Conservation (phyloP, 2,888 invertebrate genomes). For the Orgyia antiqua region DNA sequence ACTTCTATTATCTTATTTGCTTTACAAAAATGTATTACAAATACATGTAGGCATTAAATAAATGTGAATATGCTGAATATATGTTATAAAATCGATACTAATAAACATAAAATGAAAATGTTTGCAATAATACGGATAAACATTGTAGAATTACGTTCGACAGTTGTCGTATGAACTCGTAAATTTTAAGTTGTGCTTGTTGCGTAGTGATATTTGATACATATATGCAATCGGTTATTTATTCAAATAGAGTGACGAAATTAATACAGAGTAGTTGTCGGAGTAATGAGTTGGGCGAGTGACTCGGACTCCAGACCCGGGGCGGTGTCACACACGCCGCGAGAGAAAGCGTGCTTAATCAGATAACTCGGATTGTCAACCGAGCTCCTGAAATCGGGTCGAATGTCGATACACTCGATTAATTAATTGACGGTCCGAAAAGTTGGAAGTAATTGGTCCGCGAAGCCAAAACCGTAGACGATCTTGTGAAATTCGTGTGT, state of each 20-base stretch:
- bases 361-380: constrained; percentile 77
- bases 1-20: no score
- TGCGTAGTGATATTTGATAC: constrained; percentile 49
- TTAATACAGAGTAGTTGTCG: constrained; percentile 59
- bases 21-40: no score
- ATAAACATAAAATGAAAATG: no score
- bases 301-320: constrained; percentile 32
- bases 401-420: constrained; percentile 76
- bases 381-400: constrained; percentile 76
- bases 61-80: no score
- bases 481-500: constrained; percentile 52
- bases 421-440: constrained; percentile 75
- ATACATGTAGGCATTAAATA: no score
- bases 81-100: no score
- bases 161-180: constrained; percentile 43
- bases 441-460: constrained; percentile 64
- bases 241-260: constrained; percentile 72
- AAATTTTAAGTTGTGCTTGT: constrained; percentile 46
- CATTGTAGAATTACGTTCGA: no score
- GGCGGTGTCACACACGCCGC: constrained; percentile 52
- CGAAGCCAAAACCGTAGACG: constrained; percentile 50
- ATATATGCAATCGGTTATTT: constrained; percentile 65
- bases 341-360: constrained; percentile 77
- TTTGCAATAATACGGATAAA: no score
- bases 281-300: constrained; percentile 41